Evolutionary conservation across 2,797 vertebrate species (phyloP).

Genomic region (Manis crassicaudata): DNA sequence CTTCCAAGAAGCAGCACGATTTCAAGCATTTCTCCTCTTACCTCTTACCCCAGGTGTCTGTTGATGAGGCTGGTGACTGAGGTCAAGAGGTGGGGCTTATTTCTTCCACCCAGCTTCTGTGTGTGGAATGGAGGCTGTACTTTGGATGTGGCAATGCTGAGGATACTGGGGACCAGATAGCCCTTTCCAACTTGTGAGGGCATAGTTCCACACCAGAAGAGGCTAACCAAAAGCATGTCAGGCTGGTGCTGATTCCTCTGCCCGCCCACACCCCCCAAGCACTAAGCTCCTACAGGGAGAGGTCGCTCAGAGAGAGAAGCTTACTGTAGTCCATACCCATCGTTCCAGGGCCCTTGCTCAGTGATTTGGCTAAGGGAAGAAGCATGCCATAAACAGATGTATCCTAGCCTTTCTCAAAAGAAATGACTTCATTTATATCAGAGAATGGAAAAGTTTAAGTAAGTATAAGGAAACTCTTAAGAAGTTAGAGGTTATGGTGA

Average conservation of each 20-base stretch:
- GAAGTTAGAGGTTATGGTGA: not conserved
- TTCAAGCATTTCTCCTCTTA: not conserved
- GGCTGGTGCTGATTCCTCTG: not conserved
- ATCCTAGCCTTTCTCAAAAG: not conserved
- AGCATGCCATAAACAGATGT: not conserved
- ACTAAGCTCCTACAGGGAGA: not conserved
- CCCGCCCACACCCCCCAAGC: no score
- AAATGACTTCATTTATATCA: not conserved
- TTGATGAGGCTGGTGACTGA: not conserved
- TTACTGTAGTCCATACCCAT: not conserved
- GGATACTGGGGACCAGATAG: not conserved
- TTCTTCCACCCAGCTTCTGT: fast-evolving
- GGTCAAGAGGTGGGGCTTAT: not conserved
- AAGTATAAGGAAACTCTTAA: not conserved
- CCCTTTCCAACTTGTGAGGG: not conserved
- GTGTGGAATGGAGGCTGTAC: not conserved
- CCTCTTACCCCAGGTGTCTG: not conserved
- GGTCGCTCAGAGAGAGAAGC: not conserved
- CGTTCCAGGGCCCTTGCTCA: not conserved
- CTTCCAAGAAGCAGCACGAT: not conserved
- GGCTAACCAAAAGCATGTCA: not conserved
- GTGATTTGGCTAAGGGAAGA: not conserved
- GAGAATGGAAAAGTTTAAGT: not conserved
- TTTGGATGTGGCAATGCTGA: not conserved
- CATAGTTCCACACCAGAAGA: not conserved